phyloP scores from a whole-genome alignment of 2,113 vertebrate species.

The Sturnira hondurensis region DNA sequence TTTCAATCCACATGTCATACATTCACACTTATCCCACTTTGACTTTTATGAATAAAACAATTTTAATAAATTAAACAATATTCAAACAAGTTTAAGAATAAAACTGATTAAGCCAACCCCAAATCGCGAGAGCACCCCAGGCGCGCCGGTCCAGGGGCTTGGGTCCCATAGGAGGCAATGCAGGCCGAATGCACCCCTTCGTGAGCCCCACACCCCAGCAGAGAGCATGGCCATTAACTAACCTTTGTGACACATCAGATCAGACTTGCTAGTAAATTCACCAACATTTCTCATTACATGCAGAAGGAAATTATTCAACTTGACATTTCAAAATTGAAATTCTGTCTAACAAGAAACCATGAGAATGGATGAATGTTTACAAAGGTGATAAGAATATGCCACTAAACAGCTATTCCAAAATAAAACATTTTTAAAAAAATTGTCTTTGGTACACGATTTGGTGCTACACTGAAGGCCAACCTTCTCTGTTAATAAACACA shows the following conservation, averaged over 20 bases:
- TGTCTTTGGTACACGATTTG: background rate
- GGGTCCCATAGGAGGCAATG: background rate
- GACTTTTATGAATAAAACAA: background rate
- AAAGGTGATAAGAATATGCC: background rate
- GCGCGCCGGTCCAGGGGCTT: background rate
- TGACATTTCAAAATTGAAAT: conserved; percentile 17
- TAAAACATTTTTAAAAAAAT: background rate
- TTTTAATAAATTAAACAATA: background rate
- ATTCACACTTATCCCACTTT: background rate
- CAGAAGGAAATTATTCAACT: background rate
- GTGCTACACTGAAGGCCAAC: background rate
- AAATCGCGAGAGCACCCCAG: background rate
- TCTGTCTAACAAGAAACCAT: background rate
- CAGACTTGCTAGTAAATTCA: background rate
- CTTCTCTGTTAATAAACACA: conserved; percentile 13
- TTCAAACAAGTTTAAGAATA: background rate
- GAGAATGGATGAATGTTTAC: background rate
- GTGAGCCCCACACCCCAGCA: background rate
- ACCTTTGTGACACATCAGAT: background rate
- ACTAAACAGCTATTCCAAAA: conserved; percentile 19
- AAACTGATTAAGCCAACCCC: background rate
- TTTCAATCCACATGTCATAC: background rate
- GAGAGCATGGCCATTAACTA: background rate
- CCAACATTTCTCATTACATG: background rate
- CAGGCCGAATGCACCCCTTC: background rate